Percentiles rank a stretch among this genome's conserved stretches.
phyloP scores from a whole-genome alignment of 2,113 vertebrate genomes.

The Parus major region DNA sequence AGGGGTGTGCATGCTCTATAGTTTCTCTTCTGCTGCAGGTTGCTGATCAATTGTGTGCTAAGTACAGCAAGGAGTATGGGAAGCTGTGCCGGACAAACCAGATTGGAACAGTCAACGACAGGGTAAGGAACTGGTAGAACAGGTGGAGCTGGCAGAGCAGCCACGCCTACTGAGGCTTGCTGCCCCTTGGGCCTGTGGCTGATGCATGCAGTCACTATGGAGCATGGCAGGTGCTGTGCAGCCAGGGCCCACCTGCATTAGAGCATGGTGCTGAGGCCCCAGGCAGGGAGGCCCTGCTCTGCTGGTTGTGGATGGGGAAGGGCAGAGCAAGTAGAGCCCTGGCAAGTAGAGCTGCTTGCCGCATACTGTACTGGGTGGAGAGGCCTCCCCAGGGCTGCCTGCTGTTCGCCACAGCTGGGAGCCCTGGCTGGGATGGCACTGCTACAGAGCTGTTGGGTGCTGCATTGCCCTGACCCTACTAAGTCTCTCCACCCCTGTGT shows the following conservation, averaged over 20 bases:
- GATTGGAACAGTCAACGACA: constrained; percentile 96
- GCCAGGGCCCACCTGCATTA: background rate
- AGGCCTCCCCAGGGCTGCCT: background rate
- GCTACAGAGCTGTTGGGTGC: background rate
- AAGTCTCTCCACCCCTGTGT: background rate
- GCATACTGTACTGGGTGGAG: background rate
- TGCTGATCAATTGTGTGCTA: constrained; percentile 95
- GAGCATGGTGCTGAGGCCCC: background rate
- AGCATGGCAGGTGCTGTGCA: background rate
- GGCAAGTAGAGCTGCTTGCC: background rate
- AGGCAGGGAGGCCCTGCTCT: background rate
- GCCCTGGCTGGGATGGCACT: background rate
- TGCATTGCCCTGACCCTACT: rapidly evolving
- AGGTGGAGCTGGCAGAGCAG: background rate
- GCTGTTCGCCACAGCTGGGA: background rate
- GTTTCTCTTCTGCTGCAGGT: constrained; percentile 77
- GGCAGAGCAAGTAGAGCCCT: background rate
- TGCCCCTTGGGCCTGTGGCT: background rate
- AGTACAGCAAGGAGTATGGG: constrained; percentile 99
- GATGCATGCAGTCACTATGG: background rate
- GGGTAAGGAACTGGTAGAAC: constrained; percentile 74
- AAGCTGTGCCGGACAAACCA: constrained; percentile 97
- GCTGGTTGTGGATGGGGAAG: background rate
- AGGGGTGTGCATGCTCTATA: background rate
- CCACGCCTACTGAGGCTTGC: background rate